These are phyloP conservation scores for Scaptomyza graminum DNA, from an alignment of 1,140 invertebrate genomes.

Conservation along the genomic window DNA sequence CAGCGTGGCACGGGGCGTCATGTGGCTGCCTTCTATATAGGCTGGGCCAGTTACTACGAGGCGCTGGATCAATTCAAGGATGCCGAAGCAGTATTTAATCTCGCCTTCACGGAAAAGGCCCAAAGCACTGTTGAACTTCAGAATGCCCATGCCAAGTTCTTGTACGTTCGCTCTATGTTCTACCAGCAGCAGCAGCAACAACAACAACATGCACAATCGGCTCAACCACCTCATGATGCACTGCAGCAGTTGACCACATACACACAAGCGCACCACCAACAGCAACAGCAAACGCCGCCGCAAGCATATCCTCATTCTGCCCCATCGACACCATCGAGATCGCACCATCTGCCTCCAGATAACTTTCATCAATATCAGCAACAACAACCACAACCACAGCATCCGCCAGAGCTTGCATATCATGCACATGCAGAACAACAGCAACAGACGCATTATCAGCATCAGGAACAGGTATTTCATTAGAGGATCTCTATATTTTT, in stretches of 20 bases:
- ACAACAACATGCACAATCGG: conserved; percentile 22
- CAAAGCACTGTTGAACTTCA: conserved; percentile 90
- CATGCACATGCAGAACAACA: conserved; percentile 19
- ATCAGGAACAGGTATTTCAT: conserved; percentile 39
- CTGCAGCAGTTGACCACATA: conserved; percentile 63
- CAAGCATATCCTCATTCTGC: conserved; percentile 19
- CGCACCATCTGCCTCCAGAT: conserved; percentile 26
- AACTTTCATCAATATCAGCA: conserved; percentile 64
- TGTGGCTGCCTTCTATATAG: conserved; percentile 90
- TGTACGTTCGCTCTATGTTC: conserved; percentile 86
- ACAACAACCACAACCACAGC: conserved; percentile 52
- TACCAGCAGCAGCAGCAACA: conserved; percentile 72
- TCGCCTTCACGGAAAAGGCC: conserved; percentile 88
- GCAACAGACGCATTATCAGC: conserved; percentile 39
- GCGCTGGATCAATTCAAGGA: conserved; percentile 89
- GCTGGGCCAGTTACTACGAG: conserved; percentile 92
- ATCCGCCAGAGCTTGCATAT: conserved; percentile 37
- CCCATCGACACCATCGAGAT: neutral
- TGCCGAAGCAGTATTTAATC: conserved; percentile 90
- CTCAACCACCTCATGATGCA: conserved; percentile 42
- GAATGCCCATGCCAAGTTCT: conserved; percentile 89
- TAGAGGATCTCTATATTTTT: too few relatives aligned
- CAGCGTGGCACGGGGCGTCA: conserved; percentile 89
- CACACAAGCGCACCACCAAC: conserved; percentile 52
- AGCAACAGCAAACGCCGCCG: conserved; percentile 51